Conservation (phyloP, 2,888 invertebrate genomes). For the Zaprionus obscuricornis region DNA sequence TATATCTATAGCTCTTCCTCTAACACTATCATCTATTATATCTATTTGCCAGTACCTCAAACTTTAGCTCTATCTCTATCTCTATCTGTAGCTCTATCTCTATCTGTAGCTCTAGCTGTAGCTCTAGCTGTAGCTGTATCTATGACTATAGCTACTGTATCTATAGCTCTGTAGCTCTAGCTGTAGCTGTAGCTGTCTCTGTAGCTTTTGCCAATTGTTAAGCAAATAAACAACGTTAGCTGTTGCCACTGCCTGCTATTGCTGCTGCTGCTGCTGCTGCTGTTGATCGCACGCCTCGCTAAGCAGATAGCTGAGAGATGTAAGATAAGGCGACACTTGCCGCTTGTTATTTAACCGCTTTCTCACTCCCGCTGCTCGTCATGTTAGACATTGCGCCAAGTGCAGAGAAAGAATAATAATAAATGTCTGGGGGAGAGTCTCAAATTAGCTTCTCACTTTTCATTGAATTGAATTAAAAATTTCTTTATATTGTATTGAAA, state of each 20-base stretch:
- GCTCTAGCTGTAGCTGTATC: slow-evolving; percentile 17
- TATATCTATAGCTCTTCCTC: no score
- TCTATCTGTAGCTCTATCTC: slow-evolving; percentile 11
- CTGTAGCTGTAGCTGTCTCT: slow-evolving; percentile 22
- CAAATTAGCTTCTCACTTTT: slow-evolving; percentile 59
- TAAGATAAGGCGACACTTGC: no score
- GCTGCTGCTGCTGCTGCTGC: neutral
- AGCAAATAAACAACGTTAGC: slow-evolving; percentile 66
- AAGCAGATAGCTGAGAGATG: slow-evolving; percentile 38
- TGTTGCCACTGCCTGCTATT: slow-evolving; percentile 6
- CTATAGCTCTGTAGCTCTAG: slow-evolving; percentile 6
- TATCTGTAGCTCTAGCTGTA: slow-evolving; percentile 11
- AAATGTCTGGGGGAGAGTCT: no score
- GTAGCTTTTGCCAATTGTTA: slow-evolving; percentile 63
- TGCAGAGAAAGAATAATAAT: no score
- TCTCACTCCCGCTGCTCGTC: no score
- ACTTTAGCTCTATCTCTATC: slow-evolving; percentile 7
- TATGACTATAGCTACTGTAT: slow-evolving; percentile 6
- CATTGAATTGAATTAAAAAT: slow-evolving; percentile 14
- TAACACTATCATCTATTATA: no score
- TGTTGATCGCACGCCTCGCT: slow-evolving; percentile 38
- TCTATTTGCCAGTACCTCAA: slow-evolving; percentile 9
- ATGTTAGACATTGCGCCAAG: no score
- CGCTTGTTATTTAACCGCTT: no score
- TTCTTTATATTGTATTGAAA: slow-evolving; percentile 24